These are phyloP conservation scores for Nycticorax nycticorax DNA, from an alignment of 2,113 vertebrate species.

Conservation along the genomic window DNA sequence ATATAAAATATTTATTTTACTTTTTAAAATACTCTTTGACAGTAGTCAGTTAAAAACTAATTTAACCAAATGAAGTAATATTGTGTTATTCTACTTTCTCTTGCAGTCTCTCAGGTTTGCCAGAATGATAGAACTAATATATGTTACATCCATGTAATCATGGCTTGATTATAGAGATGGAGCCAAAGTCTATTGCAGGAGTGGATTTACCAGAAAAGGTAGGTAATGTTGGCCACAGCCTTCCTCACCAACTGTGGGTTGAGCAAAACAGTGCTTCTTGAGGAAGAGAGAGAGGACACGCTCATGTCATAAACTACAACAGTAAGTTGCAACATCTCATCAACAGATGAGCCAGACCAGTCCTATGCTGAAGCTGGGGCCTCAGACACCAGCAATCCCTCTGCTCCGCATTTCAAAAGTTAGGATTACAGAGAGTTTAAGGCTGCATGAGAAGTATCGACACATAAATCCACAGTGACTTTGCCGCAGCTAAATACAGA, in stretches of 20 bases:
- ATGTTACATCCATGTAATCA: background rate
- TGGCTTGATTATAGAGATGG: background rate
- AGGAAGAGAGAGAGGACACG: background rate
- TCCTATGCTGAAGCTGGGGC: fast-evolving
- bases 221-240: background rate
- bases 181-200: background rate
- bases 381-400: background rate
- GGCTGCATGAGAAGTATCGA: background rate
- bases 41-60: background rate
- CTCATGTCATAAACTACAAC: background rate
- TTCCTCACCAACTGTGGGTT: background rate
- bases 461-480: background rate
- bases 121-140: background rate
- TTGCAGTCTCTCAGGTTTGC: background rate
- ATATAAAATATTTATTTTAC: background rate
- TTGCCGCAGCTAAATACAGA: background rate
- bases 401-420: background rate
- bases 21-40: background rate
- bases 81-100: background rate
- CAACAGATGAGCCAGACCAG: background rate
- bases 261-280: background rate
- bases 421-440: background rate
- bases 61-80: background rate
- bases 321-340: fast-evolving
- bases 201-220: background rate